Evolutionary conservation across 2,797 vertebrate genomes (phyloP).

Genomic region (Acomys russatus): DNA sequence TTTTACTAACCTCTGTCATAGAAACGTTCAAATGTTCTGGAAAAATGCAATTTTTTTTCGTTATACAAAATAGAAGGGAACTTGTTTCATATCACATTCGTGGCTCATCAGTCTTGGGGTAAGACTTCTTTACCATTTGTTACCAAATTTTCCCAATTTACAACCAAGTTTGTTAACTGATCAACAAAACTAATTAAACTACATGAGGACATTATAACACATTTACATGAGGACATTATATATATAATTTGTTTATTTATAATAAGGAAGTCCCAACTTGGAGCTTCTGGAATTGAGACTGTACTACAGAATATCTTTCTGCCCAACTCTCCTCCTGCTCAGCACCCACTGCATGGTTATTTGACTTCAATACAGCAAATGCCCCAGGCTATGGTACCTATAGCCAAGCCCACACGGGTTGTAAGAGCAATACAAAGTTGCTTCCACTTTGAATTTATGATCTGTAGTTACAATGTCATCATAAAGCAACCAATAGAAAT

Average conservation of each 20-base stretch:
- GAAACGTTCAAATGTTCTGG: neutral
- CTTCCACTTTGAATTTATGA: slow-evolving; percentile 19
- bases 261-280: neutral
- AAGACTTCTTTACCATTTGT: neutral
- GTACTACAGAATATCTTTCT: neutral
- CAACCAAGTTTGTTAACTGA: neutral
- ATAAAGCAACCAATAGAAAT: slow-evolving; percentile 11
- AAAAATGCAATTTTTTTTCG: neutral
- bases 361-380: neutral
- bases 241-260: neutral
- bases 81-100: neutral
- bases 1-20: neutral
- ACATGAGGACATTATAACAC: neutral
- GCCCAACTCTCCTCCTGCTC: neutral
- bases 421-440: neutral
- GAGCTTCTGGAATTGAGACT: slow-evolving; percentile 27
- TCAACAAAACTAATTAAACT: neutral
- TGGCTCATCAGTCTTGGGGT: neutral
- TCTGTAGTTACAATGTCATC: neutral
- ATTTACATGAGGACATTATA: neutral
- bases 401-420: neutral
- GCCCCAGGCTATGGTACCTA: neutral
- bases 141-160: neutral
- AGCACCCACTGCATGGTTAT: neutral
- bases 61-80: neutral